A percentile compares a stretch with the other conserved stretches of the same genome.
These are phyloP conservation scores for Hippocampus comes DNA, from an alignment of 2,113 vertebrate species.

Conservation along the genomic window DNA sequence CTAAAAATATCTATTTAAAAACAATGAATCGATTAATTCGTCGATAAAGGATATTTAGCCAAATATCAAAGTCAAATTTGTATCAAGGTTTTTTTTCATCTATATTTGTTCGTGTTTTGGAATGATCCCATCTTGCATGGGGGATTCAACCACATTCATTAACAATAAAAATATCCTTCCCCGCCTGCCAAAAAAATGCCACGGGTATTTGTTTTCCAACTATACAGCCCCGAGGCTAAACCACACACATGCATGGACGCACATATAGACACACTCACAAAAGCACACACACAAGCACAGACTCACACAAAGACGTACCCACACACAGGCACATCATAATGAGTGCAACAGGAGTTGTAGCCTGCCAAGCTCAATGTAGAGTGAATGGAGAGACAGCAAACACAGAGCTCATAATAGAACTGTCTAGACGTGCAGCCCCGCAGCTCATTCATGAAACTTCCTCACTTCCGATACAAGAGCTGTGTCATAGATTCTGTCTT, in stretches of 20 bases:
- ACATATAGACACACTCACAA: no score
- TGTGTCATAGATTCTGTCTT: no score
- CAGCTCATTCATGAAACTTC: conserved; percentile 19
- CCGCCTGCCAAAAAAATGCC: background rate
- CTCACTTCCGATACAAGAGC: background rate
- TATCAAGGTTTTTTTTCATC: no score
- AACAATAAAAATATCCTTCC: background rate
- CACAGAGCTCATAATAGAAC: conserved; percentile 9
- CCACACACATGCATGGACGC: background rate
- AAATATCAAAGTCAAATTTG: no score
- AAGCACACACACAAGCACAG: no score
- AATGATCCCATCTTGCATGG: no score
- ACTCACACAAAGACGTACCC: background rate
- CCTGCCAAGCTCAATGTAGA: conserved; percentile 15
- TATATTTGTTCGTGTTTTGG: no score
- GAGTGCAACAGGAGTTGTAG: background rate
- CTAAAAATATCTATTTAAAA: no score
- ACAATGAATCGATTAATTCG: no score
- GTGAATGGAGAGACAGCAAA: conserved; percentile 6
- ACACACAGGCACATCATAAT: background rate
- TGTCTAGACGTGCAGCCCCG: conserved; percentile 36
- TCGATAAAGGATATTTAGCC: no score
- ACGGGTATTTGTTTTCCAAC: background rate
- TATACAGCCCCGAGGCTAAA: background rate
- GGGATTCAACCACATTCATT: no score